These are phyloP conservation scores for Neomonachus schauinslandi DNA, from an alignment of 2,113 vertebrate species.

Conservation along the genomic window DNA sequence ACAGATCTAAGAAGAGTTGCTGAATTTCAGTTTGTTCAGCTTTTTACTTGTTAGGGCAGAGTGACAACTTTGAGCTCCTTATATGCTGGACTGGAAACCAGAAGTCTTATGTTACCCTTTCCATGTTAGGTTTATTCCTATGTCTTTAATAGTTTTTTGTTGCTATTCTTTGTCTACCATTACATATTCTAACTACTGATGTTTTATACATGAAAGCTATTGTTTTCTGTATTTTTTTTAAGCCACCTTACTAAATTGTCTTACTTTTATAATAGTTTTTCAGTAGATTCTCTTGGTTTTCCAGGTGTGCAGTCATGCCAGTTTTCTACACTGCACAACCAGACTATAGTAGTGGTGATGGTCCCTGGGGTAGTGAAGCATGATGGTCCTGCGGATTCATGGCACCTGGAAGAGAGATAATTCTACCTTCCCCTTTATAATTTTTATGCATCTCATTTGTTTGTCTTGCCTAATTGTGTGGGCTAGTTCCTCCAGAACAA, in stretches of 20 bases:
- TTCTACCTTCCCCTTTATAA: not conserved
- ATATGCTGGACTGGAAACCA: not conserved
- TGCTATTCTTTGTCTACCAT: not conserved
- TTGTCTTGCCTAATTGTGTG: not conserved
- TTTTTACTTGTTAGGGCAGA: not conserved
- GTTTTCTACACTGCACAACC: not conserved
- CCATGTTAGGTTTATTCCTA: not conserved
- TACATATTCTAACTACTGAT: not conserved
- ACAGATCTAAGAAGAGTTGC: not conserved
- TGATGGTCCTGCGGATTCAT: not conserved
- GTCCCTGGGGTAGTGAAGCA: not conserved
- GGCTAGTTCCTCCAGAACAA: not conserved
- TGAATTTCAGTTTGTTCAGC: not conserved
- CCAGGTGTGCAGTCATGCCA: not conserved
- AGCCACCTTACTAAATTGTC: not conserved
- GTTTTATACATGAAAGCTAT: not conserved
- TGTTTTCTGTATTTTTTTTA: not conserved
- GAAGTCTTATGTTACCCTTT: not conserved
- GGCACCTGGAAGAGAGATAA: not conserved
- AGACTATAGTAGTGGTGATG: not conserved
- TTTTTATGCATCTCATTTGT: not conserved
- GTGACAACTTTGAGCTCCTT: not conserved
- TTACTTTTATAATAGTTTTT: not conserved
- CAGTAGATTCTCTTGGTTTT: not conserved
- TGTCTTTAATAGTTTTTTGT: not conserved